Base-by-base conservation (phyloP, 2,888 invertebrate genomes). In the Caenorhabditis doughertyi region DNA sequence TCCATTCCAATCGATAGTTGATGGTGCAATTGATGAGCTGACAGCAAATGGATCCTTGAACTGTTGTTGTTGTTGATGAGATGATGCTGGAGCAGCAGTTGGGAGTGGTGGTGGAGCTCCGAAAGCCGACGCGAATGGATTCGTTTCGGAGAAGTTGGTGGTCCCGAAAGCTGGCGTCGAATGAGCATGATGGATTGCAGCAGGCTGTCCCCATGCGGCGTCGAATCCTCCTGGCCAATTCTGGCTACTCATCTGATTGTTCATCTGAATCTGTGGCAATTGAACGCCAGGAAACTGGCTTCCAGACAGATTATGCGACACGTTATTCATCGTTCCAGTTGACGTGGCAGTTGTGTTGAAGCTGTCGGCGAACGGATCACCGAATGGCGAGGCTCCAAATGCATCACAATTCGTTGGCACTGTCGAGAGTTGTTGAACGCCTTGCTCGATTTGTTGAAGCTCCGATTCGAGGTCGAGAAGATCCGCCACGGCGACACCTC, bases 381-480 rank as follows among this genome's bases (percentile, higher is more conserved):
- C 81, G 65, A 85, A 87, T 27, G 85, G 85, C 5, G 84, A 79
- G 0, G 85, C 81, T 39, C 87, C 87, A 35, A 85, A 85, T 4
- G 79, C 79, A 44, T 87, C 87, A 23, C 79, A 79, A 29, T 76
- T 80, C 2, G 85, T 85, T 23, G 88, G 89, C 25, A 90, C 87
- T 53, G 89, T 85, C 35, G 87, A 82, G 16, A 91, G 84, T 67
- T 91, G 90, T 42, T 90, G 87, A 58, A 88, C 85, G 3, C 89
- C 89, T 70, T 89, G 88, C 56, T 91, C 89, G 68, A 92, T 89
- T 64, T 88, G 86, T 21, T 89, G 85, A 25, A 92, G 85, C 55
- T 92, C 92, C 5, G 88, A 88, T 81, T 92, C 91, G 71, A 92
- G 76, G 68, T 92, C 91, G 27, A 92, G 86, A 35, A 92, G 84